Base-by-base conservation (phyloP, 2,797 vertebrate species). In the Cynodonichthys magdalenae region DNA sequence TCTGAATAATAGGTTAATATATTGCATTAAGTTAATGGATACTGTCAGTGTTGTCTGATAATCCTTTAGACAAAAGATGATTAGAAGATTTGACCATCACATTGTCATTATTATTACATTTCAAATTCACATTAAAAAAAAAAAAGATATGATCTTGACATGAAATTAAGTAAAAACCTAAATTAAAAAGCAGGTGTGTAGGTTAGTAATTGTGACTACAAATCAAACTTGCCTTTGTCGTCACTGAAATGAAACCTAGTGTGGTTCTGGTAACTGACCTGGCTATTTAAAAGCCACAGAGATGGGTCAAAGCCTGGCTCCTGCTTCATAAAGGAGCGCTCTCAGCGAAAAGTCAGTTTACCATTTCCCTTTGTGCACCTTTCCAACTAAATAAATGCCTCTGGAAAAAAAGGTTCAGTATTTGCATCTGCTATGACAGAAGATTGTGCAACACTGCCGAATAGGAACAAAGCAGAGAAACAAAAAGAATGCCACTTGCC, bases 291-390 rank as follows among this genome's bases (percentile, higher is more conserved):
- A 41, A 28, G 29, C 64, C 55, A 61, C 46, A 70, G 19, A 45
- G 63, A 64, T 68, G 66, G 74, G 72, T 74, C 70, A 71, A 59
- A 27, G 52, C 50, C 68, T 42, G 63, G 62, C 69, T 81, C 62
- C 63, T 18, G 69, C 60, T 63, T 64, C 62, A 87, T 76, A 84
- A 87, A 87, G 58, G 49, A 71, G 62, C 31, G 24, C 55, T 71
- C 66, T 63, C 65, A 62, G 68, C 72, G 67, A 82, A 72, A 75
- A 85, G 77, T 74, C 58, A 51, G 74, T 68, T 48, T 77, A 61
- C 56, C 49, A 74, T 77, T 83, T 48, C 72, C 74, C 53, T 84
- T 84, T 83, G 79, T 85, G 64, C 46, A 6, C 71, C 74, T 67
- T 69, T 75, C 52, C 54, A 20, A 70, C 69, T 70, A 67, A 77